Evolutionary conservation across 2,888 invertebrate species (phyloP).

Genomic region (Plagodis pulveraria): DNA sequence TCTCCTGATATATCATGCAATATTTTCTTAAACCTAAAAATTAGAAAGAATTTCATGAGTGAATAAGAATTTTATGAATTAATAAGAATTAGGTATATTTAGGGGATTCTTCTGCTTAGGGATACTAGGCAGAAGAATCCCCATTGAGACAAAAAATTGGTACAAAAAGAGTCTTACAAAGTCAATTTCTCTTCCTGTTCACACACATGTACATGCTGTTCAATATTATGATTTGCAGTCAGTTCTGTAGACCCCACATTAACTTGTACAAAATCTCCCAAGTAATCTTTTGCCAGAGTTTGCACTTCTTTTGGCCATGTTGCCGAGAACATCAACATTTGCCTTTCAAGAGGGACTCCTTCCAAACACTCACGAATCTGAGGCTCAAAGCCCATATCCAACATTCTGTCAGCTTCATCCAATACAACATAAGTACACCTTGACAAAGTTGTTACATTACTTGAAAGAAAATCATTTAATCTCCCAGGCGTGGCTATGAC

Average conservation of each 20-base stretch:
- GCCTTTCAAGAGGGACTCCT: slow-evolving; percentile 95
- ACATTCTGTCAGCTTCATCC: slow-evolving; percentile 97
- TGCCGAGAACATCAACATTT: slow-evolving; percentile 99
- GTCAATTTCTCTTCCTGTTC: slow-evolving; percentile 91
- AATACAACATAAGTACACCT: slow-evolving; percentile 93
- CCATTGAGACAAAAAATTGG: background rate
- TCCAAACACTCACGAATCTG: slow-evolving; percentile 96
- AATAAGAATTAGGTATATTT: background rate
- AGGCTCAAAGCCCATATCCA: slow-evolving; percentile 99
- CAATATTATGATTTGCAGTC: slow-evolving; percentile 95
- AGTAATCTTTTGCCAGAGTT: slow-evolving; percentile 95
- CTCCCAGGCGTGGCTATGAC: slow-evolving; percentile 95
- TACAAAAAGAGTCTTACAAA: slow-evolving; percentile 53
- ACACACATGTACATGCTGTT: slow-evolving; percentile 93
- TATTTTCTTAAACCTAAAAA: slow-evolving; percentile 87
- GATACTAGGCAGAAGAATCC: too few species aligned
- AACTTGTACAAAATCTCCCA: slow-evolving; percentile 94
- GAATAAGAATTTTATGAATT: background rate
- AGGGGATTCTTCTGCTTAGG: too few species aligned
- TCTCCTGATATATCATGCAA: slow-evolving; percentile 90
- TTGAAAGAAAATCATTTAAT: slow-evolving; percentile 92
- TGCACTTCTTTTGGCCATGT: slow-evolving; percentile 99
- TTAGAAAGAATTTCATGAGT: slow-evolving; percentile 24
- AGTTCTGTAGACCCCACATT: slow-evolving; percentile 96
- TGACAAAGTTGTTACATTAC: slow-evolving; percentile 88